A percentile compares a stretch with the other conserved stretches of the same genome.
Evolutionary conservation across 64 coral and sea anemone genomes (phyloP).

Genomic region (Acropora yongei): DNA sequence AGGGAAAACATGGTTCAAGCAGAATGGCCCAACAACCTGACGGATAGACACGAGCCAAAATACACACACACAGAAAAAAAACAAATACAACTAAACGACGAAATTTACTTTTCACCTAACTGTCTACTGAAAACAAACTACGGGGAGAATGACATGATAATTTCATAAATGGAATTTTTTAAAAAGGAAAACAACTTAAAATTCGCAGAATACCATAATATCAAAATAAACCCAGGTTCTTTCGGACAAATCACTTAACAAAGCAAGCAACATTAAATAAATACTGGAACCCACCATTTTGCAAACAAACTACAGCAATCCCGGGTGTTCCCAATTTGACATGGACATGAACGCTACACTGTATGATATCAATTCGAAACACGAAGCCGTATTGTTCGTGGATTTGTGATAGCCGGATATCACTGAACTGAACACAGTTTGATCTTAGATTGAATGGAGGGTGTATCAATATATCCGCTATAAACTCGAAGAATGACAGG

Average conservation of each 20-base stretch:
- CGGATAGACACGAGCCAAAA: too few relatives aligned
- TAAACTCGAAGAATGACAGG: not conserved
- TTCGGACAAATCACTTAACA: not conserved
- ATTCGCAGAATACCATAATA: not conserved
- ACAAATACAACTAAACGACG: not conserved
- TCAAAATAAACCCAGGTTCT: not conserved
- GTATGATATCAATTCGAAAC: slow-evolving; percentile 1
- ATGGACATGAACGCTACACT: not conserved
- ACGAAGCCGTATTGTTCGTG: slow-evolving; percentile 20
- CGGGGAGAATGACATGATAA: not conserved
- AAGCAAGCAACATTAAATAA: not conserved
- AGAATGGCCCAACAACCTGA: too few relatives aligned
- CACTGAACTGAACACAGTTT: not conserved
- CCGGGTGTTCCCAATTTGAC: not conserved
- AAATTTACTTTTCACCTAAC: not conserved
- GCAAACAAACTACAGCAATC: not conserved
- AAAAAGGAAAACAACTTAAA: not conserved
- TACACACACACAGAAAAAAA: too few relatives aligned
- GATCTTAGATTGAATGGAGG: not conserved
- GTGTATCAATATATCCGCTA: too few relatives aligned
- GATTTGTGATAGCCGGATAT: slow-evolving; percentile 23
- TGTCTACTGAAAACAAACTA: not conserved
- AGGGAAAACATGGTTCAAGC: too few relatives aligned
- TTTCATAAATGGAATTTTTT: not conserved
- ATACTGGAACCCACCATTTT: not conserved